Evolutionary conservation across 2,797 vertebrate genomes (phyloP).

Genomic region (Etheostoma nigrum): DNA sequence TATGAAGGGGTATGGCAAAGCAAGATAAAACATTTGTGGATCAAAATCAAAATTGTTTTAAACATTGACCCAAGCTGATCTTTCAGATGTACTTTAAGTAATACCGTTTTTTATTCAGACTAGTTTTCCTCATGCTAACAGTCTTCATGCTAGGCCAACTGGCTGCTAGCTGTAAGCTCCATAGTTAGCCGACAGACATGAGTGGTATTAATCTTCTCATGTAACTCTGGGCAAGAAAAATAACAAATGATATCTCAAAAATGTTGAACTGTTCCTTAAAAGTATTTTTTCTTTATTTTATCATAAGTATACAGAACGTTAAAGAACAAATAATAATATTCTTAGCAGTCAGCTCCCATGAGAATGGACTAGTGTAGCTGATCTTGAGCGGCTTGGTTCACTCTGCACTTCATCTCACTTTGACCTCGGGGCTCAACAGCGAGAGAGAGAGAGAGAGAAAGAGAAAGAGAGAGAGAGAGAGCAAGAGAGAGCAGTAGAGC

Average conservation of each 20-base stretch:
- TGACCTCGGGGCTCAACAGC: slow-evolving; percentile 65
- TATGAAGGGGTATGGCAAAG: not conserved
- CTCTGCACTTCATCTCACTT: slow-evolving; percentile 23
- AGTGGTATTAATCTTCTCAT: not conserved
- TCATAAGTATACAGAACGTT: not conserved
- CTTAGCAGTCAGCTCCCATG: slow-evolving; percentile 18
- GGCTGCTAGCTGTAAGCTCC: not conserved
- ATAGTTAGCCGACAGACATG: not conserved
- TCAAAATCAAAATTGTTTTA: not conserved
- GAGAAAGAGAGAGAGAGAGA: too few species aligned
- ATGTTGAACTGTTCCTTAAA: not conserved
- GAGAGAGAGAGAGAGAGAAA: not conserved
- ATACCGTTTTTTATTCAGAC: not conserved
- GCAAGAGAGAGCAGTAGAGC: not conserved
- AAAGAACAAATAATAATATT: slow-evolving; percentile 26
- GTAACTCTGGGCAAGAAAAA: not conserved
- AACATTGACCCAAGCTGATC: not conserved
- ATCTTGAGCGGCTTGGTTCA: slow-evolving; percentile 32
- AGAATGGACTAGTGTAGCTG: slow-evolving; percentile 13
- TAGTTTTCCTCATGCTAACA: not conserved
- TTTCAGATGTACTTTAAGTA: not conserved
- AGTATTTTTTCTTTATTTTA: not conserved
- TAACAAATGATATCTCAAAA: not conserved
- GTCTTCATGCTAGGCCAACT: not conserved
- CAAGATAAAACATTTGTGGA: not conserved